phyloP scores from a whole-genome alignment of 2,797 vertebrate genomes.

The Siniperca obscura region DNA sequence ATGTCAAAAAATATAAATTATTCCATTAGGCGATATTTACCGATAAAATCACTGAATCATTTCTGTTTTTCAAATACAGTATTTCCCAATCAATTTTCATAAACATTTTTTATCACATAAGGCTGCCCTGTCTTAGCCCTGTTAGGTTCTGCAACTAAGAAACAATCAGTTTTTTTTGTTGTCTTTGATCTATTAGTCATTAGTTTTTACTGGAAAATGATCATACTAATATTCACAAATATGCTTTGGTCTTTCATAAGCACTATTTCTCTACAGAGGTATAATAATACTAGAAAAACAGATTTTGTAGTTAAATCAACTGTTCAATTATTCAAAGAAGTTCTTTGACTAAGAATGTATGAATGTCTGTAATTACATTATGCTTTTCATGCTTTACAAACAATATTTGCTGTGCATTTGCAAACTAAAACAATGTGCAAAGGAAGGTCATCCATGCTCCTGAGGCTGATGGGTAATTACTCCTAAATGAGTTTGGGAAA shows the following conservation, averaged over 20 bases:
- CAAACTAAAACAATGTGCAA: constrained; percentile 49
- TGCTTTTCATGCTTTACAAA: constrained; percentile 27
- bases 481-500: constrained; percentile 73
- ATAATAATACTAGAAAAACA: background rate
- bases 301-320: background rate
- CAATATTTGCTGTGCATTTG: constrained; percentile 35
- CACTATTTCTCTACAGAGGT: background rate
- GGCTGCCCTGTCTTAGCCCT: no score
- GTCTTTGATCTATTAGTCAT: no score
- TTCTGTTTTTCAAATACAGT: background rate
- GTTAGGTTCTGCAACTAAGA: no score
- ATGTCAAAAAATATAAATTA: background rate
- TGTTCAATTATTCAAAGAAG: constrained; percentile 19
- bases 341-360: background rate
- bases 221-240: constrained; percentile 9
- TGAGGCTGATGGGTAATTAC: constrained; percentile 67
- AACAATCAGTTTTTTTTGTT: background rate
- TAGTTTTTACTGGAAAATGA: background rate
- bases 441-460: constrained; percentile 44
- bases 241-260: constrained; percentile 33
- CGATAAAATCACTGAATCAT: background rate
- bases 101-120: no score
- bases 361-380: constrained; percentile 8
- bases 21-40: background rate
- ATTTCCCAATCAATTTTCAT: constrained; percentile 4